Percentiles rank a stretch among this genome's conserved stretches.
These are phyloP conservation scores for Orthosia gracilis DNA, from an alignment of 2,888 invertebrate species.

Conservation along the genomic window DNA sequence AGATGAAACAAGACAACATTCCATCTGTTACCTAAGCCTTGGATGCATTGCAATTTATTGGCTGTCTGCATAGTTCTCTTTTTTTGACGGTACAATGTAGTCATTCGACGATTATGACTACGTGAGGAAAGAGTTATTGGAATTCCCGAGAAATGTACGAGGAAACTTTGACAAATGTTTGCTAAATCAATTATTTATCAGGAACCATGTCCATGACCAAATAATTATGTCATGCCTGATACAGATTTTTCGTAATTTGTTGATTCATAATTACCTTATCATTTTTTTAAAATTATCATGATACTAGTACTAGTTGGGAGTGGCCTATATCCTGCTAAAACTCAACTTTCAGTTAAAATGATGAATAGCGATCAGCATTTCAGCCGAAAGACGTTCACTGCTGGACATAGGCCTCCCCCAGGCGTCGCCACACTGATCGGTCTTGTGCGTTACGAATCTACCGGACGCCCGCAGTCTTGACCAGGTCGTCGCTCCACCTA, in stretches of 20 bases:
- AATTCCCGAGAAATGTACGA: background rate
- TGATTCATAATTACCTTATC: background rate
- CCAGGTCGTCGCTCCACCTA: too few relatives aligned
- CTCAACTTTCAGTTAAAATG: background rate
- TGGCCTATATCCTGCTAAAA: too few relatives aligned
- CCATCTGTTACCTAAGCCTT: too few relatives aligned
- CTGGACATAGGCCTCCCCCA: too few relatives aligned
- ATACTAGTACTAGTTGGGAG: too few relatives aligned
- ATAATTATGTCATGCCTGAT: background rate
- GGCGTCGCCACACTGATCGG: too few relatives aligned
- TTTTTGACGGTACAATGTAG: constrained; percentile 3
- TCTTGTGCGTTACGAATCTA: too few relatives aligned
- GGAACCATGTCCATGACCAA: background rate
- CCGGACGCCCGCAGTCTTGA: too few relatives aligned
- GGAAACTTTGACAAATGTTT: background rate
- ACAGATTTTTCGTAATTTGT: background rate
- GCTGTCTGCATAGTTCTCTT: background rate
- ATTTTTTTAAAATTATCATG: background rate
- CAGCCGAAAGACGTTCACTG: too few relatives aligned
- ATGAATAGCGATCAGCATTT: background rate
- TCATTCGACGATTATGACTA: background rate
- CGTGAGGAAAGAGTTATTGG: background rate
- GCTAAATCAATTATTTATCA: background rate
- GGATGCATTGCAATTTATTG: too few relatives aligned
- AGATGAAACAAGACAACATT: too few relatives aligned